Base-by-base conservation (phyloP, 2,888 invertebrate genomes). In the Muschampia plurimacula region DNA sequence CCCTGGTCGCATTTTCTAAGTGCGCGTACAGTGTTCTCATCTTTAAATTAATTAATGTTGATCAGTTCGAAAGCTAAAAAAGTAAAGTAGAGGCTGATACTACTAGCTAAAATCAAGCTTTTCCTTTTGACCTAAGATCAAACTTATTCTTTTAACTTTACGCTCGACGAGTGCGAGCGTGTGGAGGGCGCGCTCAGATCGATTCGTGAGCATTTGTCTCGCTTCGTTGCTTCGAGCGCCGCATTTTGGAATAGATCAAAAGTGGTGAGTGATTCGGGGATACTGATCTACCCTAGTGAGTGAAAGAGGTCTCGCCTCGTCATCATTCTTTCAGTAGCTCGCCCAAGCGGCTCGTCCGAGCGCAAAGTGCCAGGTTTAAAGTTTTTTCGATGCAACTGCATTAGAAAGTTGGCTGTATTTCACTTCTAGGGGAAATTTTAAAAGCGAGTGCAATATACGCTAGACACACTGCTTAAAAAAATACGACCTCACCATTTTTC, bases 401-500 rank as follows among this genome's bases (percentile, higher is more conserved):
- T 32, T 32, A 22, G 0, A 32, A 13, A 7, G 5, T 6, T 41
- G 44, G 52, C 7, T 15, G 52, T 52, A 52, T 52, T 52, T 15
- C 1, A 22, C 9, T 32, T 59, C 32, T 32, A 59, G 9, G 32
- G 59, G 55, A 8, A 15, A 6, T 12, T 59, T 59, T 6, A 59
- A 44, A 64, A 57, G 44, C 52, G 46, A 46, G 66, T 13, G 66
- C 39, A 28, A 6, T 49, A 49, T 39, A 66, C 46, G 36, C 46
- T 36, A 70, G 8, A 44, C 44, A 41, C 22, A 28, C 22, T 65
- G 60, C 52, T 66, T 13, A 72, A 15, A 49, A 67, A 72, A 62
- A 72, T 66, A 72, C 71, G 71, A 67, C 72, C 13, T 63, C 12
- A 67, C 77, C 78, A 78, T 80, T 63, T 79, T 76, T 78, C 80